Evolutionary conservation across 2,888 invertebrate genomes (phyloP), one percentile per base, ranked within the genome.

Genomic region (Formica aserva): DNA sequence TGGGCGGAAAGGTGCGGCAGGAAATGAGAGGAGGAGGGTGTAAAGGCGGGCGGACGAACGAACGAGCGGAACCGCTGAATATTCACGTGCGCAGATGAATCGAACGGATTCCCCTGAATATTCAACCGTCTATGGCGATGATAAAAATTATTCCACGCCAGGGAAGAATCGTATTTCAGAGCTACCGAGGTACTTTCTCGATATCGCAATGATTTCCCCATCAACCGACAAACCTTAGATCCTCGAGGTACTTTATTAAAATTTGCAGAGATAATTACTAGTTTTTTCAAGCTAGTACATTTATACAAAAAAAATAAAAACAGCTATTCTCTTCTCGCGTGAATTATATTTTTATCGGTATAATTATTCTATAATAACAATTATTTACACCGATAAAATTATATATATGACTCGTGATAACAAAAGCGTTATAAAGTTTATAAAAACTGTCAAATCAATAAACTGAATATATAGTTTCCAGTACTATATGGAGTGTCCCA

Each of bases 21-120:
- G 69, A 88, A 45, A 76, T 80, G 84, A 84, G 81, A 60, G 85
- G 66, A 48, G 67, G 72, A 77, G 57, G 35, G 66, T 69, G 80
- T 80, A 84, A 85, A 84, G 81, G 74, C 74, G 74, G 45, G 72
- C 77, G 84, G 81, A 80, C 89, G 89, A 77, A 77, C 83, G 83
- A 86, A 87, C 86, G 88, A 77, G 87, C 86, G 85, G 86, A 90
- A 89, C 88, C 91, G 89, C 90, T 92, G 92, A 92, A 92, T 92
- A 92, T 92, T 92, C 92, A 92, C 86, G 75, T 69, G 85, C 82
- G 76, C 88, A 87, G 88, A 91, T 89, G 89, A 92, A 92, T 89
- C 87, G 90, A 88, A 87, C 90, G 83, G 87, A 87, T 87, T 82
- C 78, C 75, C 82, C 84, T 91, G 92, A 92, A 92, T 92, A 92